Evolutionary conservation across 2,113 vertebrate species (phyloP), one percentile per base, ranked within the genome.

Genomic region (Eulemur rufifrons): DNA sequence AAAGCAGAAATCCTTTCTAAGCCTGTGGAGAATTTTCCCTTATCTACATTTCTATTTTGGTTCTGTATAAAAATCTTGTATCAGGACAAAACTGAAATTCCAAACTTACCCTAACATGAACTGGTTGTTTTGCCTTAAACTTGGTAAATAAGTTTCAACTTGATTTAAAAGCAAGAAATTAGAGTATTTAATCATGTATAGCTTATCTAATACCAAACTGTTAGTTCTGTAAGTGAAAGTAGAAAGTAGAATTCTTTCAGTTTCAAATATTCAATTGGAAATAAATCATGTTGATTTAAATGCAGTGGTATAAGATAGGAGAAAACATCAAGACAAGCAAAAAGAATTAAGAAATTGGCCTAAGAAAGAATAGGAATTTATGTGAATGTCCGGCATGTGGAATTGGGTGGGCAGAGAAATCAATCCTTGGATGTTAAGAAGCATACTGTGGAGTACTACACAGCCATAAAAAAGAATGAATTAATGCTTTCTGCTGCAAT

Each of bases 131-230:
- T 71, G 8, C 37, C 34, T 97, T 95, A 91, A 66, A 95, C 45
- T 82, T 91, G 47, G 27, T 37, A 87, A 84, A 39, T 89, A 42
- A 61, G 2, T 86, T 93, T 89, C 32, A 73, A 23, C 8, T 82
- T 89, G 29, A 95, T 61, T 95, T 71, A 93, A 97, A 91, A 61
- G 17, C 11, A 20, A n/a, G 10, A 15, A 86, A 61, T 73, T 84
- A 77, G 21, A 56, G 2, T 59, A 85, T 74, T 85, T 68, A 23
- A 69, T 80, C 66, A 56, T 27, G 2, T 59, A 32, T 39, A 89
- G 29, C 27, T 82, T 91, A 86, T 87, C 68, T 66, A 86, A 95
- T 68, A 50, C 78, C 61, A 82, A 93, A 54, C 2, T 73, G 29
- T 86, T 69, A 45, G 64, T 89, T 91, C 56, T 88, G 14, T 78